These are phyloP conservation scores for Creontiades dilutus DNA, from an alignment of 2,888 invertebrate genomes.

Conservation along the genomic window DNA sequence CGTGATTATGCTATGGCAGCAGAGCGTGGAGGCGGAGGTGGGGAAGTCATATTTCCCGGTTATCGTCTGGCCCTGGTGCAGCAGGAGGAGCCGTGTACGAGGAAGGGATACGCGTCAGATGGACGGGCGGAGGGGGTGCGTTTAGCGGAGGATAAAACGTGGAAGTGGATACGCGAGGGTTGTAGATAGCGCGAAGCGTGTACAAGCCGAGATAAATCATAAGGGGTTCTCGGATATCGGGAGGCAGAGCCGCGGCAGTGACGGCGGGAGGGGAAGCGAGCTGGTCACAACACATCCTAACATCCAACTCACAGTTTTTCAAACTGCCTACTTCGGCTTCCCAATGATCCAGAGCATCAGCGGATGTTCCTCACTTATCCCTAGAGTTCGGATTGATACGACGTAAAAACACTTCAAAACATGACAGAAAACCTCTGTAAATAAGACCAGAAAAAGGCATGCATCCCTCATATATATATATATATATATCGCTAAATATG, in stretches of 20 bases:
- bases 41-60: constrained; percentile 64
- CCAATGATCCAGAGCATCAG: too few species aligned
- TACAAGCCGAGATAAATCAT: constrained; percentile 59
- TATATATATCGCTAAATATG: too few species aligned
- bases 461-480: too few species aligned
- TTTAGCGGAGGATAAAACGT: constrained; percentile 38
- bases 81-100: not conserved
- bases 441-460: too few species aligned
- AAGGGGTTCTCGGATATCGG: constrained; percentile 63
- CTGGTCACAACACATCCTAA: not conserved
- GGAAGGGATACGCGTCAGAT: not conserved
- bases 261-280: not conserved
- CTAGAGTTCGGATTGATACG: too few species aligned
- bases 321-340: too few species aligned
- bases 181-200: constrained; percentile 54
- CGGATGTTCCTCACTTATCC: too few species aligned
- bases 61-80: constrained; percentile 52
- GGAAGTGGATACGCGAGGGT: constrained; percentile 52
- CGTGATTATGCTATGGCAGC: not conserved
- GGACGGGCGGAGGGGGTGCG: constrained; percentile 1
- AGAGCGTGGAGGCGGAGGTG: not conserved
- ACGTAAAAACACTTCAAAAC: too few species aligned
- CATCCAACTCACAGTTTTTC: too few species aligned
- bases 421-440: too few species aligned
- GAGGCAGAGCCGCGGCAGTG: not conserved